Percentiles rank a stretch among this genome's conserved stretches.
Conservation (phyloP, 2,797 vertebrate genomes). For the Tadarida brasiliensis region DNA sequence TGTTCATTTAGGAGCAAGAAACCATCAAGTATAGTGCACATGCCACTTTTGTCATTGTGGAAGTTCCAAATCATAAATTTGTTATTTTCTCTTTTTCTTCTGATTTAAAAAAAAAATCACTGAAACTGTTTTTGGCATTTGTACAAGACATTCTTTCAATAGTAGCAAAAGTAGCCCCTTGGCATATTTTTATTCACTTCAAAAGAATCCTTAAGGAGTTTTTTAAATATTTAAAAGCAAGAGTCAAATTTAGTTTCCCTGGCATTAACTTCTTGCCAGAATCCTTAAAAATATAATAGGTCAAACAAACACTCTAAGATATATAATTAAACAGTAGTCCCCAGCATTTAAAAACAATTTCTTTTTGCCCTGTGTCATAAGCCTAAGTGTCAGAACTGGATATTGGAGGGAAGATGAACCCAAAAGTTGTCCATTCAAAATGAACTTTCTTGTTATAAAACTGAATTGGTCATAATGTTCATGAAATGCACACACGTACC, state of each 20-base stretch:
- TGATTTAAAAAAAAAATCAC: neutral
- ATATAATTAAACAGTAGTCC: neutral
- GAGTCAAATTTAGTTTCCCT: constrained; percentile 36
- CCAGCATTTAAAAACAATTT: neutral
- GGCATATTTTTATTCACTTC: constrained; percentile 79
- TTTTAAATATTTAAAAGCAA: constrained; percentile 60
- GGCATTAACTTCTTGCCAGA: constrained; percentile 51
- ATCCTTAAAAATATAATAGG: constrained; percentile 17
- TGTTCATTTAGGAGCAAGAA: neutral
- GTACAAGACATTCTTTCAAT: constrained; percentile 76
- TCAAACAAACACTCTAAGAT: neutral
- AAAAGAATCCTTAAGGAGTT: constrained; percentile 67
- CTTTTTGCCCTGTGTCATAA: neutral
- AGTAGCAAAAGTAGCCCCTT: constrained; percentile 64
- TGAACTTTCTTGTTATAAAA: neutral
- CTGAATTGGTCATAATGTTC: neutral
- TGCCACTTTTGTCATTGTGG: neutral
- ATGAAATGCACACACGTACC: neutral
- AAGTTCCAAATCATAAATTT: neutral
- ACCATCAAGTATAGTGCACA: neutral
- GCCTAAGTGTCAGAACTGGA: neutral
- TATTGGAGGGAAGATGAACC: neutral
- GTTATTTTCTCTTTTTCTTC: constrained; percentile 37
- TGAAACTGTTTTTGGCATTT: constrained; percentile 72
- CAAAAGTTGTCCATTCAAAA: neutral